phyloP scores from a whole-genome alignment of 2,888 invertebrate genomes.

The Stenichneumon culpator region DNA sequence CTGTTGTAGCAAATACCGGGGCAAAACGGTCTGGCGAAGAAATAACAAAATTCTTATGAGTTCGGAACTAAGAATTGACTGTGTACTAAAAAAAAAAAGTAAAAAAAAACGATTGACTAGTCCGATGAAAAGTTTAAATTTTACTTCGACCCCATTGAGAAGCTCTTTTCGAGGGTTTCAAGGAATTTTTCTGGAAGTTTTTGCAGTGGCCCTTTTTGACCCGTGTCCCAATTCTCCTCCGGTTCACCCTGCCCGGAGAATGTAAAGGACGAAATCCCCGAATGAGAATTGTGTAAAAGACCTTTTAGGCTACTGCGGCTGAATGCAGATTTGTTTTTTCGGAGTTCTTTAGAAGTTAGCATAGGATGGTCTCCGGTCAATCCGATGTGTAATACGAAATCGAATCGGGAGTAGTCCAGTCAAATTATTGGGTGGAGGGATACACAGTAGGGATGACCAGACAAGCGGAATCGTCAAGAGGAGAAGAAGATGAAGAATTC shows the following conservation, averaged over 20 bases:
- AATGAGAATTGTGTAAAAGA: not conserved
- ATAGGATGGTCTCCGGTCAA: not conserved
- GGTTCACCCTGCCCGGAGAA: conserved; percentile 22
- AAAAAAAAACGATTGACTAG: no score
- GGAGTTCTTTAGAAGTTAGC: conserved; percentile 1
- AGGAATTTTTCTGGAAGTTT: not conserved
- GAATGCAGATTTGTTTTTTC: conserved; percentile 15
- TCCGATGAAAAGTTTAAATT: not conserved
- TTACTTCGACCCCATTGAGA: not conserved
- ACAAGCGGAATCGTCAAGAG: not conserved
- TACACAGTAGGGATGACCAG: not conserved
- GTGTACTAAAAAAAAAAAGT: no score
- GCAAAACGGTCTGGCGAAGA: conserved; percentile 4
- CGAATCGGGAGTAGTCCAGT: conserved; percentile 41
- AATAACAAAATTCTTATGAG: not conserved
- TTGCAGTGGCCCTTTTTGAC: not conserved
- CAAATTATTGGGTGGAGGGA: conserved; percentile 40
- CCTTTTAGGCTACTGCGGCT: not conserved
- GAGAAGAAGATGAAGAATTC: conserved; percentile 9
- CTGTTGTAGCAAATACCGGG: conserved; percentile 6
- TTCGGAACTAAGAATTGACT: no score
- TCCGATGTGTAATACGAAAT: conserved; percentile 32
- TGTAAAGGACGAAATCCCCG: conserved; percentile 52
- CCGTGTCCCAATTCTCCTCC: not conserved
- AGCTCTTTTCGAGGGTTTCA: not conserved